phyloP scores from a whole-genome alignment of 2,797 vertebrate genomes.

The Microhierax caerulescens region DNA sequence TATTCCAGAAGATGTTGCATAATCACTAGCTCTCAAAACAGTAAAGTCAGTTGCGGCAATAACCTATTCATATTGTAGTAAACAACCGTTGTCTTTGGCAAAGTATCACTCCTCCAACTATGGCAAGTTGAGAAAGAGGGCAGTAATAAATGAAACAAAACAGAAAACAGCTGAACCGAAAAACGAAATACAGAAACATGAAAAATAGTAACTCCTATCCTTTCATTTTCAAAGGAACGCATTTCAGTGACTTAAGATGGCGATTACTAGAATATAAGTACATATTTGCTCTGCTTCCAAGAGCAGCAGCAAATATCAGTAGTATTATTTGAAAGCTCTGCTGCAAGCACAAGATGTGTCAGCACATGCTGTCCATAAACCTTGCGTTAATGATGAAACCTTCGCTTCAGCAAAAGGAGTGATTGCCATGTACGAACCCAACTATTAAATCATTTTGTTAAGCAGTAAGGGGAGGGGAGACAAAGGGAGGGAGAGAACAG shows the following conservation, averaged over 20 bases:
- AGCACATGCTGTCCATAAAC: background rate
- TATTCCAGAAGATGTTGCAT: background rate
- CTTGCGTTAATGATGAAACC: background rate
- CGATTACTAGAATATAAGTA: background rate
- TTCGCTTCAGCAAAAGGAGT: background rate
- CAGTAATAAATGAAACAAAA: background rate
- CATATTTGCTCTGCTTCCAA: background rate
- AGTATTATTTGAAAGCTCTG: background rate
- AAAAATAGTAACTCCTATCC: background rate
- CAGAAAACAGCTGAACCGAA: background rate
- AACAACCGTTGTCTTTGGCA: background rate
- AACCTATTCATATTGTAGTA: background rate
- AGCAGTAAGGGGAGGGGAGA: background rate
- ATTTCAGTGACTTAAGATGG: background rate
- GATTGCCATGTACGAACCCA: background rate
- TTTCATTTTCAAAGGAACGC: background rate
- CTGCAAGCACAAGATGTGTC: background rate
- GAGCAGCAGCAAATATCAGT: background rate
- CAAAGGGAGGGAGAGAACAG: rapidly evolving
- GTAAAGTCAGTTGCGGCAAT: background rate
- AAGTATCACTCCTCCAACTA: background rate
- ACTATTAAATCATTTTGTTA: background rate
- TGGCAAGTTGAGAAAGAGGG: background rate
- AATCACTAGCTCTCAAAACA: background rate
- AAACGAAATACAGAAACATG: background rate